These are phyloP conservation scores for Drosophila lutescens DNA, from an alignment of 2,888 invertebrate genomes.

Conservation along the genomic window DNA sequence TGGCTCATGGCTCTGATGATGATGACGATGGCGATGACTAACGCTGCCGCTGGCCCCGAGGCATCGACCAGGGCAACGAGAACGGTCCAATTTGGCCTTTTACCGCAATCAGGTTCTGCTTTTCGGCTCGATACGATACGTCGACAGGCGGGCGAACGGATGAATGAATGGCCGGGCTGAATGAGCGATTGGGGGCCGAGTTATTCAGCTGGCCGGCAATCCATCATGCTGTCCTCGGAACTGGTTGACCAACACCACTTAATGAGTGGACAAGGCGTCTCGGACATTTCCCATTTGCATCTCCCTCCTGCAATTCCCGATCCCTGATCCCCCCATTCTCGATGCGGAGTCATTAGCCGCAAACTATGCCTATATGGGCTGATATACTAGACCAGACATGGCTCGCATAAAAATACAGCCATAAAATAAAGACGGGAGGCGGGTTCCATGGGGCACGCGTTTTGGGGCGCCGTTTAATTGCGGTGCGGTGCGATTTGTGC, in stretches of 20 bases:
- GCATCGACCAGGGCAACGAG: slow-evolving; percentile 28
- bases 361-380: slow-evolving; percentile 45
- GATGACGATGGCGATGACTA: slow-evolving; percentile 31
- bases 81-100: slow-evolving; percentile 42
- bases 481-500: slow-evolving; percentile 39
- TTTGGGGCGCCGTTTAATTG: slow-evolving; percentile 67
- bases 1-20: slow-evolving; percentile 1
- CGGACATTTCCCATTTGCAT: slow-evolving; percentile 50
- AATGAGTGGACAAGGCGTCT: slow-evolving; percentile 48
- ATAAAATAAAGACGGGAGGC: slow-evolving; percentile 47
- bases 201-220: slow-evolving; percentile 39
- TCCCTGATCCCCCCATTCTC: not conserved
- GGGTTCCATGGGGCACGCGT: slow-evolving; percentile 37
- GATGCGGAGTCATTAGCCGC: slow-evolving; percentile 28
- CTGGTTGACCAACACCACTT: slow-evolving; percentile 41
- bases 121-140: slow-evolving; percentile 19
- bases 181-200: slow-evolving; percentile 32
- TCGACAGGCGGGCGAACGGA: slow-evolving; percentile 22
- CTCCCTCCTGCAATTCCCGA: not conserved
- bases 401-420: slow-evolving; percentile 52
- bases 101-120: slow-evolving; percentile 40
- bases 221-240: slow-evolving; percentile 54
- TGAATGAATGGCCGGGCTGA: slow-evolving; percentile 36
- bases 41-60: slow-evolving; percentile 11
- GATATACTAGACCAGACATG: slow-evolving; percentile 48